Evolutionary conservation across 2,888 invertebrate species (phyloP), one percentile per base, ranked within the genome.

Genomic region (Dasysyrphus albostriatus): DNA sequence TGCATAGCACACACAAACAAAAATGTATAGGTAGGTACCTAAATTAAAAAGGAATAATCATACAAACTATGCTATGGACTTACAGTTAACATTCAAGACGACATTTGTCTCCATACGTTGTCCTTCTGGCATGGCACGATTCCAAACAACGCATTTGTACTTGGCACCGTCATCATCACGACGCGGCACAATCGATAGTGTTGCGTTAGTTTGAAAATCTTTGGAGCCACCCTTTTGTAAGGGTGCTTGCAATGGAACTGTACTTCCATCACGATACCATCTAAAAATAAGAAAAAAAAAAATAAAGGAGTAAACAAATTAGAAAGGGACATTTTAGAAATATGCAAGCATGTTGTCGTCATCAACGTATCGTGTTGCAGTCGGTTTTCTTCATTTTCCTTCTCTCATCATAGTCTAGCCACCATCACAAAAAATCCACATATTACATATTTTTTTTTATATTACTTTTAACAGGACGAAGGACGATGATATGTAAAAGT

Each of bases 131-230:
- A 98, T 96, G 88, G 98, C 98, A 61, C 98, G 94, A 93, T 98
- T 98, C 94, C 96, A 96, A 70, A 98, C 98, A 88, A 96, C 96
- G 92, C 98, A 98, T 82, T 96, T 95, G 93, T 96, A 98, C 70
- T 95, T 94, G 80, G 97, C 96, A 10, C 96, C 96, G 91, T 98
- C 98, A 92, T 98, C 98, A 88, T 97, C 96, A 88, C 96, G 95
- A 39, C 95, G 94, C 5, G 98, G 98, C 84, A 94, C 95, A 89
- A 98, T 93, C 37, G 95, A 94, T 67, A 98, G 93, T 9, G 96
- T 96, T 5, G 96, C 96, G 67, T 95, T 95, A 16, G 97, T 96
- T 29, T 96, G 95, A 89, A 95, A 95, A 88, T 96, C 95, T 88
- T 96, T 94, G 16, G 96, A 95, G 88, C 95, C 95, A 49, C 96